A percentile compares a stretch with the other conserved stretches of the same genome.
phyloP scores from a whole-genome alignment of 2,888 invertebrate species.

The Lepidochrysops patricia region DNA sequence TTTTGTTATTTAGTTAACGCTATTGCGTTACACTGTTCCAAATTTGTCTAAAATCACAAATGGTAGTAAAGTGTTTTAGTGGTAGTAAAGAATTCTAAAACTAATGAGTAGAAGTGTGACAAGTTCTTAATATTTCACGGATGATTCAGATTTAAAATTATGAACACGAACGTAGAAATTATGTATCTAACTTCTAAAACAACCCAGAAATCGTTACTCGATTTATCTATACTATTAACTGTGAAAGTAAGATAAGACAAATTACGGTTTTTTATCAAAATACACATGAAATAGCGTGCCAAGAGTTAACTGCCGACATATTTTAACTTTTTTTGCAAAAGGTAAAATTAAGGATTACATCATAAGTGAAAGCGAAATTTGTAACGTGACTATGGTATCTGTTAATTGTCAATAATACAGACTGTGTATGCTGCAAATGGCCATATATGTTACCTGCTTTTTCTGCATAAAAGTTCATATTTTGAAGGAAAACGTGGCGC shows the following conservation, averaged over 20 bases:
- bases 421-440: background rate
- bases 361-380: conserved; percentile 5
- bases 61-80: background rate
- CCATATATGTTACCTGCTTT: background rate
- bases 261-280: background rate
- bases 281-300: background rate
- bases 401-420: conserved; percentile 1
- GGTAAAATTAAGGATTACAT: background rate
- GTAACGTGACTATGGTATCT: conserved; percentile 10
- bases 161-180: background rate
- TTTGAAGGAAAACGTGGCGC: background rate
- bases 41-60: background rate
- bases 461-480: background rate
- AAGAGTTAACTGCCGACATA: conserved; percentile 3
- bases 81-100: background rate
- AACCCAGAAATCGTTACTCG: background rate
- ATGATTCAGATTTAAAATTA: background rate
- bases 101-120: background rate
- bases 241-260: conserved; percentile 8
- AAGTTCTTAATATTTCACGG: background rate
- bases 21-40: too few species aligned
- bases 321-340: background rate
- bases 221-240: conserved; percentile 2
- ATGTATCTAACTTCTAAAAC: background rate
- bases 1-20: too few species aligned